Conservation (phyloP, 2,888 invertebrate species). For the Siphonodentalium dalli region DNA sequence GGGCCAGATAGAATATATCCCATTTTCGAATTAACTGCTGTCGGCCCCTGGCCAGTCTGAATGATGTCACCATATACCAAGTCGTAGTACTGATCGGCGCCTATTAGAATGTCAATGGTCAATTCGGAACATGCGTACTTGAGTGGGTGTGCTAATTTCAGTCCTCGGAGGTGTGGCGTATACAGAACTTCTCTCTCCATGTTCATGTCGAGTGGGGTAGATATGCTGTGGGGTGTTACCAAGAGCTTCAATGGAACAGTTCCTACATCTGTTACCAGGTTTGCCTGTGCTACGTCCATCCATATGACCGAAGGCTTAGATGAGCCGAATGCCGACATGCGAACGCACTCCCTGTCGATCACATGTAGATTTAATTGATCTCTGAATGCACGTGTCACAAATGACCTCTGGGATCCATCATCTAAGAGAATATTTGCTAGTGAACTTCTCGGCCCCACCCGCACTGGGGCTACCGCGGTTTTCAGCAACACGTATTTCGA, state of each 20-base stretch:
- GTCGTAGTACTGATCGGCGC: slow-evolving; percentile 29
- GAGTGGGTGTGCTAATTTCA: slow-evolving; percentile 23
- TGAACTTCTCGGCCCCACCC: background rate
- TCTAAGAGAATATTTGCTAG: slow-evolving; percentile 23
- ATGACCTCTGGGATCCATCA: slow-evolving; percentile 21
- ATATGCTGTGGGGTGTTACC: slow-evolving; percentile 23
- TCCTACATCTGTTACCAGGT: slow-evolving; percentile 8
- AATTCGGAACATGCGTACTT: slow-evolving; percentile 7
- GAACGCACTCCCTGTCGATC: slow-evolving; percentile 7
- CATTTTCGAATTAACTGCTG: slow-evolving; percentile 25
- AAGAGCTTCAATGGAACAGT: slow-evolving; percentile 18
- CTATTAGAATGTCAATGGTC: slow-evolving; percentile 22
- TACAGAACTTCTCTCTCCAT: background rate
- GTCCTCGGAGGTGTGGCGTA: slow-evolving; percentile 10
- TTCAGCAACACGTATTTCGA: slow-evolving; percentile 24
- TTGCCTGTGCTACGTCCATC: slow-evolving; percentile 6
- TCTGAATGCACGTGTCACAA: slow-evolving; percentile 19
- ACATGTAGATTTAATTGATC: slow-evolving; percentile 13
- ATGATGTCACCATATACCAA: slow-evolving; percentile 21
- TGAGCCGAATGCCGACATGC: slow-evolving; percentile 20
- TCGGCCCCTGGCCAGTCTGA: slow-evolving; percentile 25
- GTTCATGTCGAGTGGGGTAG: slow-evolving; percentile 14
- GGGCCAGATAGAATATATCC: slow-evolving; percentile 26
- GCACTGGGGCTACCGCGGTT: slow-evolving; percentile 17
- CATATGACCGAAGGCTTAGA: background rate